Conservation (phyloP, 2,113 vertebrate genomes). For the Panthera tigris region DNA sequence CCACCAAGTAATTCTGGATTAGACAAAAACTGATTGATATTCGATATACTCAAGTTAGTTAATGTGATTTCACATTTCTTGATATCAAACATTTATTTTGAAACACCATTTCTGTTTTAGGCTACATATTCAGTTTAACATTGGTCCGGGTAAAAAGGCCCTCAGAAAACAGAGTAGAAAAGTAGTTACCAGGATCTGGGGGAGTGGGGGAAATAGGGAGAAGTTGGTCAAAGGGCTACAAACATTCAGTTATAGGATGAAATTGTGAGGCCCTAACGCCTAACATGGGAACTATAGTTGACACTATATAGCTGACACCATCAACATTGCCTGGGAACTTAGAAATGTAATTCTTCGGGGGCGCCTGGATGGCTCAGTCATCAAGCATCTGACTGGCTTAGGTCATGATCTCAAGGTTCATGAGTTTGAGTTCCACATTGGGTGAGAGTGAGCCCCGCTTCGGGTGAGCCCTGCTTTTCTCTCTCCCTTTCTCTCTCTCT, state of each 20-base stretch:
- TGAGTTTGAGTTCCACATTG: too few relatives aligned
- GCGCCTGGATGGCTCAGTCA: too few relatives aligned
- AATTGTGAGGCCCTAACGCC: background rate
- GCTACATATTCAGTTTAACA: background rate
- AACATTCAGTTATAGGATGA: background rate
- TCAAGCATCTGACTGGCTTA: too few relatives aligned
- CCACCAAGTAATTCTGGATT: background rate
- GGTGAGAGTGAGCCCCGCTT: too few relatives aligned
- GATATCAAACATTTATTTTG: background rate
- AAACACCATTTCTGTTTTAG: background rate
- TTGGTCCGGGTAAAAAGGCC: background rate
- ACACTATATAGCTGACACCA: background rate
- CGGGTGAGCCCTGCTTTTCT: too few relatives aligned
- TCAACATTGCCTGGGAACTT: background rate
- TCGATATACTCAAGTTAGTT: background rate
- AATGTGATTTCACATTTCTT: background rate
- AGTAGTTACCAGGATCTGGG: background rate
- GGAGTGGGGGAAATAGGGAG: too few relatives aligned
- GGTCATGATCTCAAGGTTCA: too few relatives aligned
- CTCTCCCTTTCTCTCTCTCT: too few relatives aligned
- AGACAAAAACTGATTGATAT: background rate
- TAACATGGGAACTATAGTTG: background rate
- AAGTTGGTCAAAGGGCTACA: background rate
- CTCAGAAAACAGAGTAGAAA: background rate
- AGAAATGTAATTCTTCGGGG: background rate